Conservation (phyloP, 2,888 invertebrate genomes). For the Latrodectus elegans region DNA sequence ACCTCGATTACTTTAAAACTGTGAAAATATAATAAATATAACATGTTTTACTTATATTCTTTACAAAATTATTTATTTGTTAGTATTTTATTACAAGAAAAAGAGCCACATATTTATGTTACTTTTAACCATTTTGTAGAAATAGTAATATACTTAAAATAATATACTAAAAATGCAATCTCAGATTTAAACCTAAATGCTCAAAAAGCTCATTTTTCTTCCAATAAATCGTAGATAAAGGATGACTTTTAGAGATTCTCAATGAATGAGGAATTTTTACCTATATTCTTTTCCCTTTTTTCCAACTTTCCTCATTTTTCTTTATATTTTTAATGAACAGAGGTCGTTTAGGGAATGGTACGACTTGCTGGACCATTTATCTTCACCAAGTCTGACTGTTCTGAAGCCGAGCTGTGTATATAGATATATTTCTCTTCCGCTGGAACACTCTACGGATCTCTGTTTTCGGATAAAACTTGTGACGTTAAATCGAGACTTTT, state of each 20-base stretch:
- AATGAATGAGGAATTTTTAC: neutral
- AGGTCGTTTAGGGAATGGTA: conserved; percentile 48
- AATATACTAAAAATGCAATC: no score
- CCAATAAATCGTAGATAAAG: neutral
- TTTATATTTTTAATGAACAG: conserved; percentile 45
- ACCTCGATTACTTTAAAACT: no score
- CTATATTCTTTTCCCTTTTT: neutral
- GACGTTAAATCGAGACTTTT: no score
- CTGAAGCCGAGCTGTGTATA: neutral
- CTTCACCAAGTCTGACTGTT: conserved; percentile 43
- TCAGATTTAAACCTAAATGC: no score
- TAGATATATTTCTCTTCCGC: neutral
- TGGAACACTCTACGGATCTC: neutral
- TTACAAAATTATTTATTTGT: no score
- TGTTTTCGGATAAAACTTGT: no score
- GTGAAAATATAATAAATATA: no score
- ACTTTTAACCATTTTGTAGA: no score
- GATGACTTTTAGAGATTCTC: conserved; percentile 23
- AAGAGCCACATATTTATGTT: no score
- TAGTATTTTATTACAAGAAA: no score
- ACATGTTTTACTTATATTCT: no score
- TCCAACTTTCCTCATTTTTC: neutral
- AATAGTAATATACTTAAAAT: no score
- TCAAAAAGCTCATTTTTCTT: conserved; percentile 20
- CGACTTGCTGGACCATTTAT: conserved; percentile 53